Conservation (phyloP, 2,888 invertebrate species). For the Tryphoninae sp. region DNA sequence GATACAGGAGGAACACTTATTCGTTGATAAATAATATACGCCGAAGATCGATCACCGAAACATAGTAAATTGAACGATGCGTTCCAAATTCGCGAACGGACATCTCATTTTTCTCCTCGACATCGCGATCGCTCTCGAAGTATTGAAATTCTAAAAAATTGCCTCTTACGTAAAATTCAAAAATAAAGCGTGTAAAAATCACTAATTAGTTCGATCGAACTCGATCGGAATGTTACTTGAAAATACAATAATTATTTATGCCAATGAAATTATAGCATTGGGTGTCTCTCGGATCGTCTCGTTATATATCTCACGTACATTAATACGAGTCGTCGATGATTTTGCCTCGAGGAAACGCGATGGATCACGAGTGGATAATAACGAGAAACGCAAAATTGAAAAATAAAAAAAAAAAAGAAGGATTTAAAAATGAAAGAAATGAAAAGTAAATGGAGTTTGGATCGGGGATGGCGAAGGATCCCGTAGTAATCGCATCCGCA, state of each 20-base stretch:
- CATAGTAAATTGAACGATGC: background rate
- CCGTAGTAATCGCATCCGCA: conserved; percentile 53
- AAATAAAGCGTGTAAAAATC: no score
- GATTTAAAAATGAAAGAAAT: conserved; percentile 23
- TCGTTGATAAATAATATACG: conserved; percentile 23
- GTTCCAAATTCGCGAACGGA: background rate
- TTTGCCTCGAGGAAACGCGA: conserved; percentile 33
- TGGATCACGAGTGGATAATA: conserved; percentile 35
- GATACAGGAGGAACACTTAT: conserved; percentile 18
- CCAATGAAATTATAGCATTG: conserved; percentile 15
- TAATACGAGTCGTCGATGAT: conserved; percentile 12
- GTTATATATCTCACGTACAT: background rate
- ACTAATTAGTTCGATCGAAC: background rate
- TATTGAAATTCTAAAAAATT: no score
- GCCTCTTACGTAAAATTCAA: no score
- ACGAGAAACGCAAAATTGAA: conserved; percentile 28
- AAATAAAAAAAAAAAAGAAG: background rate
- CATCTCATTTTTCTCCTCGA: conserved; percentile 1
- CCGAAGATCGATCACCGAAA: background rate
- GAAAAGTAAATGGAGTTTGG: conserved; percentile 42
- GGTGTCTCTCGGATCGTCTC: background rate
- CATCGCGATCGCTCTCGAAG: background rate
- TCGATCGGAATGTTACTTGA: no score
- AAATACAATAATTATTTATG: conserved; percentile 3
- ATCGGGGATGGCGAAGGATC: conserved; percentile 43